Evolutionary conservation across 1,140 invertebrate genomes (phyloP).

Genomic region (Atopsyche davidsoni): DNA sequence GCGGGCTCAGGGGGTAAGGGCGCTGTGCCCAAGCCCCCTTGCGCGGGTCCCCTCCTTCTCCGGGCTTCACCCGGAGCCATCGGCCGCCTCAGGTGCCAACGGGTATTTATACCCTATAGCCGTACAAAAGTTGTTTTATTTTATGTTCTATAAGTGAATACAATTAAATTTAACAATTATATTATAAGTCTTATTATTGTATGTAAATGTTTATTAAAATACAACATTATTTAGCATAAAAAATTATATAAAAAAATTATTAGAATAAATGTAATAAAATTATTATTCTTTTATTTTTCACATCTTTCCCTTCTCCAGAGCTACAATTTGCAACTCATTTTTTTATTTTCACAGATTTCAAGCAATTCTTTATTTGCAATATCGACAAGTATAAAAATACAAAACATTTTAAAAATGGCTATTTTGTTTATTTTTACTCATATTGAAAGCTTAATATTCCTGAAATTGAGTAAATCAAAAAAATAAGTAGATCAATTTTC

Average conservation of each 20-base stretch:
- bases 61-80: background rate
- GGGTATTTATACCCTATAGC: conserved; percentile 17
- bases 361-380: too few species aligned
- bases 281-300: too few species aligned
- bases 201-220: conserved; percentile 31
- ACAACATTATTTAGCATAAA: conserved; percentile 38
- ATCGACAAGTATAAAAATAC: background rate
- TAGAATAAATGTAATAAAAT: conserved; percentile 33
- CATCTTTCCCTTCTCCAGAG: too few species aligned
- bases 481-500: background rate
- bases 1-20: conserved; percentile 25
- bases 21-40: background rate
- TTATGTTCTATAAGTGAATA: conserved; percentile 27
- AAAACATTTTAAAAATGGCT: background rate
- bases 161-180: conserved; percentile 26
- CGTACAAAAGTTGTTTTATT: conserved; percentile 28
- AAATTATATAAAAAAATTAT: conserved; percentile 42
- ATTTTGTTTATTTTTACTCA: background rate
- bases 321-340: too few species aligned
- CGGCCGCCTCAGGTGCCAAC: conserved; percentile 19
- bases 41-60: background rate
- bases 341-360: too few species aligned
- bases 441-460: background rate
- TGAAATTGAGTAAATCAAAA: too few species aligned
- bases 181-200: conserved; percentile 26